Evolutionary conservation across 2,888 invertebrate species (phyloP).

Genomic region (Brachyopa scutellaris): DNA sequence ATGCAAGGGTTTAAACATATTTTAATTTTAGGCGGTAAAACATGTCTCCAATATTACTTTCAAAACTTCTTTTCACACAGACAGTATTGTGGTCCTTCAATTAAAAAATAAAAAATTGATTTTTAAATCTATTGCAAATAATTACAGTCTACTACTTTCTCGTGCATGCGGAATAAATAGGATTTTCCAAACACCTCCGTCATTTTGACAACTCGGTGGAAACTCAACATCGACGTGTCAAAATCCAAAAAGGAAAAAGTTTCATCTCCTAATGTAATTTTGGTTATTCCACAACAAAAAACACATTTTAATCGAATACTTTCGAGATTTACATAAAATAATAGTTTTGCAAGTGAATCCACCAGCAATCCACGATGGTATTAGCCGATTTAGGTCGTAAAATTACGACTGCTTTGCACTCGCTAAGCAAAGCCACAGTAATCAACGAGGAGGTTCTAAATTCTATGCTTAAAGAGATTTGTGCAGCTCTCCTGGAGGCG

Average conservation of each 20-base stretch:
- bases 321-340: conserved; percentile 4
- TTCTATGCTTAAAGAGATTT: conserved; percentile 99
- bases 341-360: conserved; percentile 17
- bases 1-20: no score
- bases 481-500: conserved; percentile 97
- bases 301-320: conserved; percentile 14
- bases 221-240: conserved; percentile 75
- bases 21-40: no score
- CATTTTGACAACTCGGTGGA: conserved; percentile 45
- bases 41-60: no score
- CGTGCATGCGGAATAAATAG: not conserved
- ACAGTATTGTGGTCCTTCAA: no score
- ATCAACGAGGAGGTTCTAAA: conserved; percentile 99
- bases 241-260: conserved; percentile 70
- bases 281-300: conserved; percentile 37
- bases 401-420: conserved; percentile 98
- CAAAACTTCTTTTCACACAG: no score
- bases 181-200: conserved; percentile 42
- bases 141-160: conserved; percentile 47
- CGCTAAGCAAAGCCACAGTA: conserved; percentile 98
- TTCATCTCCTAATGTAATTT: conserved; percentile 36
- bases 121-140: no score
- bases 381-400: conserved; percentile 99
- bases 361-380: conserved; percentile 89
- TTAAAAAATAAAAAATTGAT: no score